A percentile compares a stretch with the other conserved stretches of the same genome.
Conservation (phyloP, 2,797 vertebrate species). For the Macropus fuliginosus region DNA sequence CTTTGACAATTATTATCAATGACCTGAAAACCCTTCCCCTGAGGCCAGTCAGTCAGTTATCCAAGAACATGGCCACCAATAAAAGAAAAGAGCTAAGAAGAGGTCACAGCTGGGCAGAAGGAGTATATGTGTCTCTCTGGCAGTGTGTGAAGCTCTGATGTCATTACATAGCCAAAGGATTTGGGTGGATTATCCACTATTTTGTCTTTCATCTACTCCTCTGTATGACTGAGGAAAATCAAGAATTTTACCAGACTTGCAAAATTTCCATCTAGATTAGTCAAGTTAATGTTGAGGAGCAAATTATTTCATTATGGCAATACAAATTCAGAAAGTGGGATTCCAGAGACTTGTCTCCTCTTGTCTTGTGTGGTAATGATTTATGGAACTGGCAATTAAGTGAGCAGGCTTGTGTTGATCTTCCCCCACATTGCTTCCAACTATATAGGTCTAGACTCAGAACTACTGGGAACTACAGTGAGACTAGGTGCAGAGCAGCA, state of each 20-base stretch:
- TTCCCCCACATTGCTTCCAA: background rate
- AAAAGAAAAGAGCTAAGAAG: background rate
- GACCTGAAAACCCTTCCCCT: background rate
- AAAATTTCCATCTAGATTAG: conserved; percentile 13
- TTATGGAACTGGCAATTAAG: background rate
- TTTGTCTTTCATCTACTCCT: conserved; percentile 6
- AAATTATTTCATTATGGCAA: conserved; percentile 42
- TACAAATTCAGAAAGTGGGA: conserved; percentile 19
- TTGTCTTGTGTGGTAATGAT: background rate
- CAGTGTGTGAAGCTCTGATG: background rate
- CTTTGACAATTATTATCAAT: background rate
- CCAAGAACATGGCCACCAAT: background rate
- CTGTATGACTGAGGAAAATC: background rate
- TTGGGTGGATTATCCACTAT: conserved; percentile 7
- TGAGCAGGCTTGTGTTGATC: background rate
- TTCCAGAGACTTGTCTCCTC: background rate
- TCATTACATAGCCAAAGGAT: conserved; percentile 11
- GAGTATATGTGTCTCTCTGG: background rate
- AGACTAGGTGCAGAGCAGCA: background rate
- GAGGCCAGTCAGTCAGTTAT: background rate
- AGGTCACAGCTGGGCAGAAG: conserved; percentile 2
- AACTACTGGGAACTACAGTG: background rate
- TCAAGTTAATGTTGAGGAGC: conserved; percentile 13
- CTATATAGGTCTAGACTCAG: background rate
- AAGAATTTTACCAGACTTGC: background rate